Evolutionary conservation across 2,888 invertebrate genomes (phyloP), one percentile per base, ranked within the genome.

Genomic region (Drosophila mayaguana): DNA sequence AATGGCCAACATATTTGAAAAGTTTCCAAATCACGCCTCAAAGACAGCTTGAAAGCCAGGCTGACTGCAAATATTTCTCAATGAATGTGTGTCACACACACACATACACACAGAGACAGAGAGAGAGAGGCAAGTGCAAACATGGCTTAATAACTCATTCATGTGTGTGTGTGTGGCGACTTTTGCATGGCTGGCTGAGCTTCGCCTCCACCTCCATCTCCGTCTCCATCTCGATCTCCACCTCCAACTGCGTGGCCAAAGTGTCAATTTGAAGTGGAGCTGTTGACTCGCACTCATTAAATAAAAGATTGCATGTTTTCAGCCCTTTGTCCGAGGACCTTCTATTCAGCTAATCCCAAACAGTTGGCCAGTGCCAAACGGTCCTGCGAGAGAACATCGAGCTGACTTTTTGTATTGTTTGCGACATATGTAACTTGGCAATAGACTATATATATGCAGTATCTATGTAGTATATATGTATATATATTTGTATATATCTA

Each of bases 21-120:
- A 89, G 88, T 89, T 89, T 88, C 86, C 78, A 88, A 89, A 89
- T 89, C 89, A 88, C 84, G 86, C 76, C 81, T 82, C 81, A 85
- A 86, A 81, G 81, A 72, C 73, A 73, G 72, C 57, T 63, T 64
- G 72, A 78, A 72, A 70, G 73, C 65, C 68, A 64, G 75, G 55
- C 78, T 28, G 73, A 74, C 80, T 81, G 82, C 82, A 88, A 85
- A 86, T 85, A 87, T 82, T 82, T 87, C 76, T 69, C 83, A 80
- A 86, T 84, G 84, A 85, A 86, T 84, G 82, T 79, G 81, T 83
- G 81, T 20, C 55, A 46, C 59, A 68, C 22, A 51, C 51, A 38
- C 14, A 34, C 36, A n/a, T 22, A 12, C 25, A 28, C 12, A 11
- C 46, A 36, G 3, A 51, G 8, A 36, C 4, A 38, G 0, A 34